Conservation (phyloP, 1,140 invertebrate genomes). For the Vanessa tameamea region DNA sequence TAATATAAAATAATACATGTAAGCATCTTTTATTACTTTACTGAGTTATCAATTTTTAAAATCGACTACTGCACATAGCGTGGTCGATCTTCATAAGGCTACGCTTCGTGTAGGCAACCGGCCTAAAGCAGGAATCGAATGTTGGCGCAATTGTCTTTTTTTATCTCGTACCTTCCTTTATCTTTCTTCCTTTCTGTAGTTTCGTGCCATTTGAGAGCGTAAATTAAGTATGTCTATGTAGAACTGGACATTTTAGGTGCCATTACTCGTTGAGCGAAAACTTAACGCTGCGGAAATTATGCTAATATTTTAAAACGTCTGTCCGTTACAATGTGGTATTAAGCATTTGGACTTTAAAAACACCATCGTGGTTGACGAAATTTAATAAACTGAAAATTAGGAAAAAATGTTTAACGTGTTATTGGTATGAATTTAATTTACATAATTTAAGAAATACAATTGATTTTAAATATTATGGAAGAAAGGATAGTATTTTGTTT, state of each 20-base stretch:
- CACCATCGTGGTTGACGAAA: too few relatives aligned
- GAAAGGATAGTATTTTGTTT: too few relatives aligned
- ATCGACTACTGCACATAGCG: background rate
- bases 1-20: too few relatives aligned
- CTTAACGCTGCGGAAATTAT: background rate
- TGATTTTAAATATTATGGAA: too few relatives aligned
- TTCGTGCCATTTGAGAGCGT: constrained; percentile 3
- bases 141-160: constrained; percentile 18
- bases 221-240: constrained; percentile 8
- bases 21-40: too few relatives aligned
- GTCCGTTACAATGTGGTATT: background rate
- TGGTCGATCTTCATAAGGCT: background rate
- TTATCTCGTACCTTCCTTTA: constrained; percentile 8
- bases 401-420: too few relatives aligned
- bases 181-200: constrained; percentile 14
- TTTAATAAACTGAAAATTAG: too few relatives aligned
- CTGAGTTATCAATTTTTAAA: too few relatives aligned
- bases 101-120: background rate
- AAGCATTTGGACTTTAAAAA: too few relatives aligned
- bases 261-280: background rate
- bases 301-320: background rate
- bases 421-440: too few relatives aligned
- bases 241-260: background rate
- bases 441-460: too few relatives aligned
- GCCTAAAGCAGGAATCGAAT: constrained; percentile 10